Evolutionary conservation across 2,888 invertebrate genomes (phyloP), one percentile per base, ranked within the genome.

Genomic region (Orthosia gothica): DNA sequence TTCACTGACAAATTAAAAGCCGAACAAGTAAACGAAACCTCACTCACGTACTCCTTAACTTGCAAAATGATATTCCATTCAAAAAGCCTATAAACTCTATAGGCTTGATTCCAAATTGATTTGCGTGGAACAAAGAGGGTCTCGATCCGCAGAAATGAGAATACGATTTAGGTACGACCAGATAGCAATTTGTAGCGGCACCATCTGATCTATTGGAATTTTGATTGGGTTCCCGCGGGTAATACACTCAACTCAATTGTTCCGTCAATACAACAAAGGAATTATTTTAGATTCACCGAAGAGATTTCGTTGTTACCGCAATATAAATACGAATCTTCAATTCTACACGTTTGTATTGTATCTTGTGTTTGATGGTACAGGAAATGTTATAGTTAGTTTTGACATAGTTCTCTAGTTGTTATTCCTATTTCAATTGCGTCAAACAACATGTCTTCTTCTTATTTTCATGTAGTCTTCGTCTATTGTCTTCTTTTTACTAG

Each of bases 201-300:
- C 86, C 87, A 87, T 85, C 86, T 89, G 90, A 90, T 90, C 88
- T 84, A 82, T 87, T 86, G 72, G 84, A 89, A 88, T 89, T 90
- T 90, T 88, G 85, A 89, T 89, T 88, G 83, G 83, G 85, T 83
- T 83, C 77, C 80, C 76, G 73, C 64, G 78, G 75, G 81, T 87
- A 86, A 87, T 86, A 82, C 77, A 76, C 76, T 82, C 61, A 79
- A 87, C 85, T 77, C 84, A 81, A 88, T 89, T 87, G 85, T 86
- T 82, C 76, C 62, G 70, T 80, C 82, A 81, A 87, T 85, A 83
- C 73, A 75, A 88, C 85, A 87, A 86, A 82, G 74, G 80, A 81
- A 84, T 86, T 82, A 74, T 70, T 76, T 71, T 59, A 57, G 75
- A 68, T 71, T 84, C 47, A 63, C 50, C 52, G 18, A 59, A 71